These are phyloP conservation scores for Geodia barretti DNA, from an alignment of 37 sponge, comb jelly and placozoan genomes.

Conservation along the genomic window DNA sequence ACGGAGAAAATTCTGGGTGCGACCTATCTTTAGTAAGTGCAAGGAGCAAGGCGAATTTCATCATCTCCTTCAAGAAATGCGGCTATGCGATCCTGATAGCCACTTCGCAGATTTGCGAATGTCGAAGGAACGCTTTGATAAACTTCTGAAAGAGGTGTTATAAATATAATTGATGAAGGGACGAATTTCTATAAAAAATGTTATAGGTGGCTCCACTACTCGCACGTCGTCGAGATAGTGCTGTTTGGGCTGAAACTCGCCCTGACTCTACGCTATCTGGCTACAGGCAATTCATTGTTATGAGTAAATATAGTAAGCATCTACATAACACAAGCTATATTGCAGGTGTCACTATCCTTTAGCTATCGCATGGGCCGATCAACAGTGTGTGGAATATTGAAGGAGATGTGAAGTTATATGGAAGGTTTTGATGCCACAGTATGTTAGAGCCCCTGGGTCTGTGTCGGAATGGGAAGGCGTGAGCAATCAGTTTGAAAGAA, in stretches of 20 bases:
- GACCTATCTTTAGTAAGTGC: conserved; percentile 18
- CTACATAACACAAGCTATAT: not conserved
- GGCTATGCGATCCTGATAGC: conserved; percentile 7
- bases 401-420: conserved; percentile 47
- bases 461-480: conserved; percentile 22
- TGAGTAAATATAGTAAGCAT: not conserved
- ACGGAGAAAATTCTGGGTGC: conserved; percentile 33
- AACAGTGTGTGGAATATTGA: conserved; percentile 41
- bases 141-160: conserved; percentile 16
- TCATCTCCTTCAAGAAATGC: conserved; percentile 36
- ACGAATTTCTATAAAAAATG: not conserved
- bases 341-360: conserved; percentile 39
- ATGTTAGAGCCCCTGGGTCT: conserved; percentile 16
- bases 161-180: not conserved
- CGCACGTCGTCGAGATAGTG: not conserved
- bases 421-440: conserved; percentile 30
- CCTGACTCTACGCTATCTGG: conserved; percentile 50
- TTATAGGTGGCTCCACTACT: not conserved
- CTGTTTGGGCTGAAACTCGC: conserved; percentile 30
- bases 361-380: conserved; percentile 46
- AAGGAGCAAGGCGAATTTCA: conserved; percentile 39
- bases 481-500: conserved; percentile 19
- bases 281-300: conserved; percentile 4
- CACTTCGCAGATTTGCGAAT: conserved; percentile 28
- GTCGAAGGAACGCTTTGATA: conserved; percentile 41